phyloP scores from a whole-genome alignment of 2,113 vertebrate genomes.

The Sakesphorus luctuosus region DNA sequence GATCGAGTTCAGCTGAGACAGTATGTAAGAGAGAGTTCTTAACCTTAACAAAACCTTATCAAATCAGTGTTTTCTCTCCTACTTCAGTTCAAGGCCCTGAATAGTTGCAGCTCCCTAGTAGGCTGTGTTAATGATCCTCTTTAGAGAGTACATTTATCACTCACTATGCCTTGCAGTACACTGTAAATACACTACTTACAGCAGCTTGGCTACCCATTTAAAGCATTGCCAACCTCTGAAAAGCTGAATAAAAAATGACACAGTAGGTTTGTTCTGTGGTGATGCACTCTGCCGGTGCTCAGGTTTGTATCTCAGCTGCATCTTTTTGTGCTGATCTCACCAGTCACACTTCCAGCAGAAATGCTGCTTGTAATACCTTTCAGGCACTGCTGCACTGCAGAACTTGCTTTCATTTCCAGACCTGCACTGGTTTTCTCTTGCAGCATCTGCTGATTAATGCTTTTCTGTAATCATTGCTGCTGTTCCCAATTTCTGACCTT shows the following conservation, averaged over 20 bases:
- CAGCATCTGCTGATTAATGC: slow-evolving; percentile 53
- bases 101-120: background rate
- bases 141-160: background rate
- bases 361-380: background rate
- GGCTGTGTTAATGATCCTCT: slow-evolving; percentile 24
- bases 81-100: slow-evolving; percentile 10
- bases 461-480: background rate
- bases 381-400: slow-evolving; percentile 57
- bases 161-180: background rate
- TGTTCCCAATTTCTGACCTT: slow-evolving; percentile 31
- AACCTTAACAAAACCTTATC: slow-evolving; percentile 39
- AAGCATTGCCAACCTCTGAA: slow-evolving; percentile 9
- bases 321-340: slow-evolving; percentile 3
- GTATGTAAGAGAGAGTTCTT: background rate
- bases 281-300: background rate
- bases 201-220: background rate
- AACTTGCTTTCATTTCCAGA: slow-evolving; percentile 37
- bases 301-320: background rate
- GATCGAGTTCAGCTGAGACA: background rate
- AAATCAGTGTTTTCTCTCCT: background rate
- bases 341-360: background rate
- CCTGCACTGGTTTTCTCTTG: slow-evolving; percentile 1
- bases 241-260: background rate
- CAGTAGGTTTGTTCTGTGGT: background rate
- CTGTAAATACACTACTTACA: background rate